Conservation (phyloP, 2,113 vertebrate genomes). For the Spilogale gracilis region DNA sequence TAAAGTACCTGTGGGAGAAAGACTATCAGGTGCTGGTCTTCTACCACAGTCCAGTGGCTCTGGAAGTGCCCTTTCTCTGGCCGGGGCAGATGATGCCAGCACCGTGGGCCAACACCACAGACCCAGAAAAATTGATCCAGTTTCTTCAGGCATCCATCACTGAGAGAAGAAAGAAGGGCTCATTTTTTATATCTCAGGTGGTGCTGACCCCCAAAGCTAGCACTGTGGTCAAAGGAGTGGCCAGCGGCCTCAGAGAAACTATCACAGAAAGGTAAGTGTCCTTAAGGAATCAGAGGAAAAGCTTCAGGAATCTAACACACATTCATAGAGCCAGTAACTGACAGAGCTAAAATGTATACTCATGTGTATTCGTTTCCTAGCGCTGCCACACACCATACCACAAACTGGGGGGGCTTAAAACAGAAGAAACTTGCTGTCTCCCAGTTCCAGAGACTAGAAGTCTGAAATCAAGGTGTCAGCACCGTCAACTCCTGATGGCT, state of each 20-base stretch:
- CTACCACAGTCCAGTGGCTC: slow-evolving; percentile 97
- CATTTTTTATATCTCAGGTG: slow-evolving; percentile 98
- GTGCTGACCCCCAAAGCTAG: slow-evolving; percentile 98
- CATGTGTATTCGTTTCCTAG: not conserved
- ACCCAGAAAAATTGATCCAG: slow-evolving; percentile 97
- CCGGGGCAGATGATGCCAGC: slow-evolving; percentile 99
- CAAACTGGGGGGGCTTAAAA: not conserved
- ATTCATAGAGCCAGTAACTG: not conserved
- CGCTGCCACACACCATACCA: not conserved
- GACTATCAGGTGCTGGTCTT: slow-evolving; percentile 98
- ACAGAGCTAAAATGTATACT: not conserved
- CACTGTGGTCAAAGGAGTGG: slow-evolving; percentile 97
- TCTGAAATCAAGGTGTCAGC: not conserved
- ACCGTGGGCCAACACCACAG: slow-evolving; percentile 98
- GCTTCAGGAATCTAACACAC: not conserved
- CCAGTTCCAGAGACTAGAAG: not conserved
- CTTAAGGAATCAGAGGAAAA: not conserved
- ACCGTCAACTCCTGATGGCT: not conserved
- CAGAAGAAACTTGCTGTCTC: not conserved
- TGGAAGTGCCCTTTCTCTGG: slow-evolving; percentile 98
- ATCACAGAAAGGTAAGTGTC: slow-evolving; percentile 96
- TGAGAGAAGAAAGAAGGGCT: slow-evolving; percentile 97
- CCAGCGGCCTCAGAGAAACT: slow-evolving; percentile 98
- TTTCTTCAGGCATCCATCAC: slow-evolving; percentile 97
- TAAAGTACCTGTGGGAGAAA: slow-evolving; percentile 98